phyloP scores from a whole-genome alignment of 2,888 invertebrate genomes.

The Pherbina coryleti region DNA sequence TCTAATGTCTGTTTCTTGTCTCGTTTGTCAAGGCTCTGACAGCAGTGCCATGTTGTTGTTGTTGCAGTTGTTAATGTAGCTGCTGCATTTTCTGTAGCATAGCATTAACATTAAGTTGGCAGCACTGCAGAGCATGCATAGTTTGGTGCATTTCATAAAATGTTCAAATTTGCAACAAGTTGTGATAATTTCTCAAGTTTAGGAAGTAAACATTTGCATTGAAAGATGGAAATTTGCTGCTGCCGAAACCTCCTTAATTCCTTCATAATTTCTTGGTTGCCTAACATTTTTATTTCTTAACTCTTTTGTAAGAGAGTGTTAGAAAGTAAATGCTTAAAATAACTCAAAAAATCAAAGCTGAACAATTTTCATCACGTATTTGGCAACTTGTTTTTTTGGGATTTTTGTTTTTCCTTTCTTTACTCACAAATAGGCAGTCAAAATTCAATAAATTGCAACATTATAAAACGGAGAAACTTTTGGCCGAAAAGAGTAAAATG shows the following conservation, averaged over 20 bases:
- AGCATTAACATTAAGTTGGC: not conserved
- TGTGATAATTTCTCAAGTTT: constrained; percentile 47
- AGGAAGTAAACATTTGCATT: constrained; percentile 65
- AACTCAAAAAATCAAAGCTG: not conserved
- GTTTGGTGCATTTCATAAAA: constrained; percentile 45
- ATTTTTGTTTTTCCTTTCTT: not conserved
- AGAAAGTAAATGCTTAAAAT: not conserved
- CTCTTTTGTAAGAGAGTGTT: not conserved
- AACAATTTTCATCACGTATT: constrained; percentile 13
- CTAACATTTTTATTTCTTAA: not conserved
- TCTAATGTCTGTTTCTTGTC: constrained; percentile 61
- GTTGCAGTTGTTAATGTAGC: constrained; percentile 35
- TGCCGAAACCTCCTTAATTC: constrained; percentile 11
- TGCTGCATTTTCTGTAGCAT: constrained; percentile 26
- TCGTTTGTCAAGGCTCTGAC: constrained; percentile 59
- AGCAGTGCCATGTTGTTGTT: constrained; percentile 32
- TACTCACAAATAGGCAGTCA: not conserved
- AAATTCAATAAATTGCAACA: constrained; percentile 10
- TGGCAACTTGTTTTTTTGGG: too few relatives aligned
- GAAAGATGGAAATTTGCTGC: constrained; percentile 61
- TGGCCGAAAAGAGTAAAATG: not conserved
- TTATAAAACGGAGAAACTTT: not conserved
- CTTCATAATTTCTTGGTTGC: not conserved
- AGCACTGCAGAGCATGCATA: constrained; percentile 17
- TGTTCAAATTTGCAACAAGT: not conserved